Evolutionary conservation across 2,797 vertebrate species (phyloP), one percentile per base, ranked within the genome.

Genomic region (Galago senegalensis): DNA sequence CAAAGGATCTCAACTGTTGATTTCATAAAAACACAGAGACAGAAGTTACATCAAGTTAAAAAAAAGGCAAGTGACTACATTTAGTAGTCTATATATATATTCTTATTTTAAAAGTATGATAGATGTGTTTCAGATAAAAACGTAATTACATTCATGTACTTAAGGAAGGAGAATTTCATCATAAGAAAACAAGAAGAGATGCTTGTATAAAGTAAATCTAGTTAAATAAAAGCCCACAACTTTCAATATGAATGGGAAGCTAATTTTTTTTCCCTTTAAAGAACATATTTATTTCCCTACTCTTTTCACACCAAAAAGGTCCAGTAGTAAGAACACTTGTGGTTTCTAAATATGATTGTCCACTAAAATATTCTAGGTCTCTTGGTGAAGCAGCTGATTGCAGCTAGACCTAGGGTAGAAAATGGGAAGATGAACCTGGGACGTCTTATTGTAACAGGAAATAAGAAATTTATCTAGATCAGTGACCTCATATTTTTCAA

Each of bases 181-280:
- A 31, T 77, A 27, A 77, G 61, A 53, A 88, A 83, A 88, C 2
- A 60, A 61, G 34, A 80, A 89, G 16, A 56, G 6, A 73, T 60
- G 60, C 16, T 49, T 21, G 17, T 9, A 58, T 49, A 61, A 89
- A 96, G n/a, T 69, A 65, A 94, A 58, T 18, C 3, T 80, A 69
- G 16, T 80, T 80, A 89, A 86, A 75, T 27, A 76, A 85, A 94
- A 88, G 17, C 2, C 29, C 87, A 17, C 4, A 27, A 72, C 8
- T 46, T 85, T 77, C 63, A 58, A 92, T 96, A 82, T 89, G 27
- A 92, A 83, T 61, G 72, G 18, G 7, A 79, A 43, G 46, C 0
- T 63, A 31, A n/a, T 79, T 73, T 94, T 87, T 56, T 87, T 56
- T 63, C 40, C 53, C 56, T 4, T 76, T 63, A 80, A 87, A 91